Conservation (phyloP, 1,140 invertebrate species). For the Ylistrum balloti region DNA sequence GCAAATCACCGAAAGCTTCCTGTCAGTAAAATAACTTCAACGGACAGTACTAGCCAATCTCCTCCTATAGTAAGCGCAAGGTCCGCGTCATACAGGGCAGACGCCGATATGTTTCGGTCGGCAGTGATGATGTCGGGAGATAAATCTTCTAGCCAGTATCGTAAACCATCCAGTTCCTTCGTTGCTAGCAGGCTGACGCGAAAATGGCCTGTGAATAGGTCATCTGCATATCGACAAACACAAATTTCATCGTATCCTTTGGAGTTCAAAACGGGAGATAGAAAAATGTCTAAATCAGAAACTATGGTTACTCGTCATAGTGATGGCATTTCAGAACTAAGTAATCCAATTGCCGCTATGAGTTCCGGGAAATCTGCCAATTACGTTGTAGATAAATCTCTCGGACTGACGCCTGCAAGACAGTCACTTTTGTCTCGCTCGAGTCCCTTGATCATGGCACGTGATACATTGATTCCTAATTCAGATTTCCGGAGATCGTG, state of each 20-base stretch:
- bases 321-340: neutral
- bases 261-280: neutral
- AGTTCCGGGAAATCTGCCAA: neutral
- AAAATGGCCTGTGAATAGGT: neutral
- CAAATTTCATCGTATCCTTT: constrained; percentile 27
- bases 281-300: neutral
- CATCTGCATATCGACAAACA: neutral
- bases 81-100: neutral
- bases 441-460: neutral
- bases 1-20: neutral
- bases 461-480: neutral
- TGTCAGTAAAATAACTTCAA: neutral
- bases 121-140: neutral
- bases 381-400: neutral
- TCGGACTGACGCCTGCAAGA: neutral
- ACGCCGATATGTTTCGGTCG: neutral
- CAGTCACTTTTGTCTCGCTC: neutral
- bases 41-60: neutral
- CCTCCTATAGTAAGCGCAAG: neutral
- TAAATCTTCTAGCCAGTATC: neutral
- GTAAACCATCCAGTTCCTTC: neutral
- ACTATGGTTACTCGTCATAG: neutral
- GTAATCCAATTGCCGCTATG: neutral
- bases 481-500: neutral
- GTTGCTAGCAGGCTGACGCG: neutral